These are phyloP conservation scores for Tryphoninae sp. DNA, from an alignment of 2,888 invertebrate species.

Conservation along the genomic window DNA sequence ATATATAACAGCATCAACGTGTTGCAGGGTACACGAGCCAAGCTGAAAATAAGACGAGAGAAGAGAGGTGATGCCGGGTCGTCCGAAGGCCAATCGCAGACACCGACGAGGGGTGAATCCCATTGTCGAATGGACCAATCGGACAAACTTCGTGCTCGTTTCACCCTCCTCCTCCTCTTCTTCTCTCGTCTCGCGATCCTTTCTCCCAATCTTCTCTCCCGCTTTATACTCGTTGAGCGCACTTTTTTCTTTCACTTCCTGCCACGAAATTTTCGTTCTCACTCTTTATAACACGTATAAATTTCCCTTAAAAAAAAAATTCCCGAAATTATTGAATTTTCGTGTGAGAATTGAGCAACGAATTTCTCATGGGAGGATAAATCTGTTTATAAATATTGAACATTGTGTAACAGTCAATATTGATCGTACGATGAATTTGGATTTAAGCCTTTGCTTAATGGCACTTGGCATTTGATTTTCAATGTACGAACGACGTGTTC, in stretches of 20 bases:
- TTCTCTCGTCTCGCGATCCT: conserved; percentile 24
- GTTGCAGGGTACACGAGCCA: conserved; percentile 19
- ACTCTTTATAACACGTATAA: conserved; percentile 66
- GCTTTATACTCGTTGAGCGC: neutral
- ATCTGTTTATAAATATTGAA: no score
- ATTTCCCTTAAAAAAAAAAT: conserved; percentile 72
- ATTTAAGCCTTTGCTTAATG: neutral
- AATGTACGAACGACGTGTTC: neutral
- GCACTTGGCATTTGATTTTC: conserved; percentile 39
- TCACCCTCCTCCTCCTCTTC: conserved; percentile 27
- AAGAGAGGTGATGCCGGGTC: conserved; percentile 49
- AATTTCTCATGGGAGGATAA: no score
- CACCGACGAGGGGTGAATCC: conserved; percentile 74
- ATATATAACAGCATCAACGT: conserved; percentile 34
- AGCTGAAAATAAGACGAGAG: conserved; percentile 16
- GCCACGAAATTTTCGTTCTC: conserved; percentile 57
- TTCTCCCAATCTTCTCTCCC: conserved; percentile 21
- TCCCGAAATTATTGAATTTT: no score
- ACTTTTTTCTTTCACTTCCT: conserved; percentile 55
- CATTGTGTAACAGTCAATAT: conserved; percentile 28
- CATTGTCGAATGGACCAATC: conserved; percentile 79
- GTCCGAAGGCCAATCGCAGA: conserved; percentile 76
- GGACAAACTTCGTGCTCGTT: conserved; percentile 68
- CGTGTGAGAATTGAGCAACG: no score
- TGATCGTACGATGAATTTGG: conserved; percentile 1